Evolutionary conservation across 2,888 invertebrate genomes (phyloP).

Genomic region (Zhengitettix transpicula): DNA sequence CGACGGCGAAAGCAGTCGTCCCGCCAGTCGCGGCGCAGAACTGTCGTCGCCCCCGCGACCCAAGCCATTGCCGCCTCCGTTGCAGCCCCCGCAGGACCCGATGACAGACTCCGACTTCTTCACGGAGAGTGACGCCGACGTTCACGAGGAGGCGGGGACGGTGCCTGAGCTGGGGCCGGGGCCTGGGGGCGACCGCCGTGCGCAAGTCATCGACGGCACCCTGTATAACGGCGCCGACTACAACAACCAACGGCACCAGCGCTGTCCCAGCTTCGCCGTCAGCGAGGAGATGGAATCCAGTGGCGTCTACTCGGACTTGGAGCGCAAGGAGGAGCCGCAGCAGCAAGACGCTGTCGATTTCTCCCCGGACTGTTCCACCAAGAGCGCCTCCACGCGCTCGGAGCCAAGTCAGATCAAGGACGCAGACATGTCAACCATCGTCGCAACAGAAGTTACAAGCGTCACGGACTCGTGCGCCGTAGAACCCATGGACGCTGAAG

Average conservation of each 20-base stretch:
- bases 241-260: conserved; percentile 10
- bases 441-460: not conserved
- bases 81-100: conserved; percentile 30
- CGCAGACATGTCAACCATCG: conserved; percentile 1
- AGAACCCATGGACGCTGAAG: not conserved
- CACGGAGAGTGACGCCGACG: conserved; percentile 79
- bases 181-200: conserved; percentile 42
- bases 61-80: conserved; percentile 27
- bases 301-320: conserved; percentile 75
- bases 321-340: conserved; percentile 44
- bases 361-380: conserved; percentile 45
- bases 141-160: conserved; percentile 42
- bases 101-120: conserved; percentile 88
- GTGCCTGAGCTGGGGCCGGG: conserved; percentile 29
- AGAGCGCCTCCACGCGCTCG: conserved; percentile 27
- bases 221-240: conserved; percentile 42
- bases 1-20: conserved; percentile 76
- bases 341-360: conserved; percentile 29
- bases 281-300: conserved; percentile 81
- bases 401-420: conserved; percentile 6
- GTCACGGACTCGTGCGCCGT: no score
- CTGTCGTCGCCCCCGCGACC: conserved; percentile 44
- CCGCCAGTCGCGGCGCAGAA: conserved; percentile 66
- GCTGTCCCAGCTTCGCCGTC: conserved; percentile 28
- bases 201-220: conserved; percentile 65